Conservation (phyloP, 1,140 invertebrate genomes). For the Cydia pomonella region DNA sequence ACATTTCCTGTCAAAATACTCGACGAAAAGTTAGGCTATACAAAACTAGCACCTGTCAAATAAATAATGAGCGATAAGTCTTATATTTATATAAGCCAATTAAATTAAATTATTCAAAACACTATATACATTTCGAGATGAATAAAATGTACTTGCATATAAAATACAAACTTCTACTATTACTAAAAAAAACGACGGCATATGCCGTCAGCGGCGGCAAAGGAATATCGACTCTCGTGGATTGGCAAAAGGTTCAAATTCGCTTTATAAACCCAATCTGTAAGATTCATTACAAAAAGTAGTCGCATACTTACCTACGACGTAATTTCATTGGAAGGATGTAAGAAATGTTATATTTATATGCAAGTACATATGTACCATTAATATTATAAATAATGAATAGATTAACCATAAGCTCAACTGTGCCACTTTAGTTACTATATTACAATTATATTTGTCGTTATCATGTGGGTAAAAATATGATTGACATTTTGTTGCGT, state of each 20-base stretch:
- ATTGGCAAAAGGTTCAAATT: neutral
- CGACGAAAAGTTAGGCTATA: neutral
- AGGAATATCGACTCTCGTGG: neutral
- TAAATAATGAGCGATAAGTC: slow-evolving; percentile 20
- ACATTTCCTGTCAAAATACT: neutral
- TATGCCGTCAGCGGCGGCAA: neutral
- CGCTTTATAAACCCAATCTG: neutral
- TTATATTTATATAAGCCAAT: neutral
- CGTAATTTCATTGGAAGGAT: neutral
- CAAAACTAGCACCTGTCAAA: slow-evolving; percentile 30
- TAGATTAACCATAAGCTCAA: neutral
- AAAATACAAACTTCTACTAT: too few relatives aligned
- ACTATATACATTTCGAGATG: slow-evolving; percentile 1
- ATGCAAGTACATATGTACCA: neutral
- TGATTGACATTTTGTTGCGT: neutral
- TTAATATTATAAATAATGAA: neutral
- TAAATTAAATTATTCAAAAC: slow-evolving; percentile 2
- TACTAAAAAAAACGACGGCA: neutral
- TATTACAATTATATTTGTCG: neutral
- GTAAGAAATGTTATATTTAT: neutral
- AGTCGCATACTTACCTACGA: too few relatives aligned
- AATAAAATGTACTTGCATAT: neutral
- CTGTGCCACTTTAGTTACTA: neutral
- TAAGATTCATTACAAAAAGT: too few relatives aligned
- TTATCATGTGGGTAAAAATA: neutral